Evolutionary conservation across 30 jellyfish, hydroid and myxozoan genomes (phyloP).

Genomic region (Pelagia noctiluca): DNA sequence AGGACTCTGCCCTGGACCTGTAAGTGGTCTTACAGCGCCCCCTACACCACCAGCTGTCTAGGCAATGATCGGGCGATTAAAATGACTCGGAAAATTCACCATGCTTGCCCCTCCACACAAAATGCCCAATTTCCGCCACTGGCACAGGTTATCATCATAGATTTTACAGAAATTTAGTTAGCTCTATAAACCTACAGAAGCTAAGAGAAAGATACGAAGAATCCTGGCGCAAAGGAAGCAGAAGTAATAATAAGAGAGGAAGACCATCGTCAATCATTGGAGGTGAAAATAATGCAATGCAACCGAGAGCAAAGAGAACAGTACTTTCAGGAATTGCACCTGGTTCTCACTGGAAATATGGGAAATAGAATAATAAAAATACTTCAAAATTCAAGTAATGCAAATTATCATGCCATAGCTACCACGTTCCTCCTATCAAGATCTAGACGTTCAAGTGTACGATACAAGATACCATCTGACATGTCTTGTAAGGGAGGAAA

Average conservation of each 20-base stretch:
- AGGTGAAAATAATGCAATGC: background rate
- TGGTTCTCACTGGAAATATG: background rate
- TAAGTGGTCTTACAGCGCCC: too few species aligned
- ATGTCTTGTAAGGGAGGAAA: constrained; percentile 22
- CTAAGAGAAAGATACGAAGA: constrained; percentile 16
- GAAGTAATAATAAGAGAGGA: background rate
- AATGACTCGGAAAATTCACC: too few species aligned
- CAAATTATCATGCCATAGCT: background rate
- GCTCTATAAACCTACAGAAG: constrained; percentile 10
- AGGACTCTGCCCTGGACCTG: too few species aligned
- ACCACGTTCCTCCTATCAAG: constrained; percentile 5
- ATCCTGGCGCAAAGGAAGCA: background rate
- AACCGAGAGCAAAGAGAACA: background rate
- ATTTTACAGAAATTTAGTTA: constrained; percentile 11
- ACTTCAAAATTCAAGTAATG: background rate
- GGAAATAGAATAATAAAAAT: background rate
- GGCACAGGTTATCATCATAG: background rate
- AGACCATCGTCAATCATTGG: constrained; percentile 1
- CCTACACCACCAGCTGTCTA: too few species aligned
- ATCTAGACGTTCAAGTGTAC: constrained; percentile 9
- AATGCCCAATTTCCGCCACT: too few species aligned
- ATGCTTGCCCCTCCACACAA: too few species aligned
- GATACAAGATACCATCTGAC: constrained; percentile 23
- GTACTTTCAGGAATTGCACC: background rate
- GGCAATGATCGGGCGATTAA: too few species aligned